These are phyloP conservation scores for Phalera bucephala DNA, from an alignment of 2,888 invertebrate species.

Conservation along the genomic window DNA sequence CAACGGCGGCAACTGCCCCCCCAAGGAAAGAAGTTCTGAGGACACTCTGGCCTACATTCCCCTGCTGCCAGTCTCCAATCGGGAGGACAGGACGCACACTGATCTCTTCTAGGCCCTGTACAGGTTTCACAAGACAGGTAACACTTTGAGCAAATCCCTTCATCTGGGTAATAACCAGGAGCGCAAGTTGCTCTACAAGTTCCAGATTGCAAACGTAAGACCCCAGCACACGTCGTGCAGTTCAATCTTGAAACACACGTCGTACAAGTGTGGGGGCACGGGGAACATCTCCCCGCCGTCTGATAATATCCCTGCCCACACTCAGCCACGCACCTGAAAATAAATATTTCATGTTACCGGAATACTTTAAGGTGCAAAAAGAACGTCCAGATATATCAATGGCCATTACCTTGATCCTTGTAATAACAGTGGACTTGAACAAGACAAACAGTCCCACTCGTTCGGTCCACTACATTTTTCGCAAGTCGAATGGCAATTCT, in stretches of 20 bases:
- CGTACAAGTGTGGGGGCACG: constrained; percentile 90
- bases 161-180: constrained; percentile 92
- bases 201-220: constrained; percentile 91
- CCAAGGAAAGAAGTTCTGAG: constrained; percentile 92
- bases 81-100: constrained; percentile 91
- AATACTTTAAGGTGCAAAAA: too few relatives aligned
- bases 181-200: constrained; percentile 92
- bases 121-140: constrained; percentile 93
- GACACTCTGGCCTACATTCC: constrained; percentile 93
- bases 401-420: constrained; percentile 83
- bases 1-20: constrained; percentile 93
- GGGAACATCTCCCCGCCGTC: constrained; percentile 88
- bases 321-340: constrained; percentile 87
- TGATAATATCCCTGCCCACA: constrained; percentile 91
- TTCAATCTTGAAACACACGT: constrained; percentile 90
- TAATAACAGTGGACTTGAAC: constrained; percentile 87
- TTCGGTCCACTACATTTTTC: constrained; percentile 92
- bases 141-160: constrained; percentile 92
- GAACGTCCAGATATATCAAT: constrained; percentile 2
- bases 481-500: constrained; percentile 92
- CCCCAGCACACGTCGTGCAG: constrained; percentile 90
- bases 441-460: constrained; percentile 90
- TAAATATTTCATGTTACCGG: constrained; percentile 28
- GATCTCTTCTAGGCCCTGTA: constrained; percentile 91
- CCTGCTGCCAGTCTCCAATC: constrained; percentile 92